Base-by-base conservation (phyloP, 1,140 invertebrate species). In the Aphelenchoides besseyi region DNA sequence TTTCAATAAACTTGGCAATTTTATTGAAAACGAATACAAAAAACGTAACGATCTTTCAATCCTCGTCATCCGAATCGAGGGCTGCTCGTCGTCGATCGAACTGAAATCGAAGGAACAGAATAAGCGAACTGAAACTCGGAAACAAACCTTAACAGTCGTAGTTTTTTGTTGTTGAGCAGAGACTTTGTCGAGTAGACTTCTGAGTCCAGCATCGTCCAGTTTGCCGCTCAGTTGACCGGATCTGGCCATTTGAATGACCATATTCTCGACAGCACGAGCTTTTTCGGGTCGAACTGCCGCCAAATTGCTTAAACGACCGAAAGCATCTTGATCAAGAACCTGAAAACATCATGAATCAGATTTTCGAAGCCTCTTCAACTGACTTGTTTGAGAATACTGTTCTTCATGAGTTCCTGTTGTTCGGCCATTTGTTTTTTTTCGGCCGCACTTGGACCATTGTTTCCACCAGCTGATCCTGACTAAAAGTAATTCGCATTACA, bases 251-350 rank as follows among this genome's bases (percentile, higher is more conserved):
- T 90, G 89, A 55, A 95, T 88, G 66, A 97, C 89, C 90, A 96
- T 92, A 76, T 90, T 90, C 88, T 97, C 93, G 18, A 97, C 89
- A 90, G 93, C 91, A 85, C 89, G 89, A 5, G 91, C 94, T 86
- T 95, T 96, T 77, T 95, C 94, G 48, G 95, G 94, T 86, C 94
- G 96, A 71, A 92, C 92, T 68, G 95, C 86, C 82, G 91, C 90
- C 57, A 97, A 88, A 70, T 91, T 97, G 81, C 94, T 96, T 76
- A 97, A 35, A 54, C 54, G 62, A 8, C 18, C 55, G 3, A 55
- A 53, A 12, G 69, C 61, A 66, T 75, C 41, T 67, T 73, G 70
- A 75, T 77, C 59, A 12, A 74, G 37, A 8, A 74, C n/a, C 61
- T 73, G 35, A 3, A 74, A 69, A 75, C 9, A 1, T n/a, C 33